phyloP scores from a whole-genome alignment of 2,888 invertebrate genomes.

The Campaea margaritaria region DNA sequence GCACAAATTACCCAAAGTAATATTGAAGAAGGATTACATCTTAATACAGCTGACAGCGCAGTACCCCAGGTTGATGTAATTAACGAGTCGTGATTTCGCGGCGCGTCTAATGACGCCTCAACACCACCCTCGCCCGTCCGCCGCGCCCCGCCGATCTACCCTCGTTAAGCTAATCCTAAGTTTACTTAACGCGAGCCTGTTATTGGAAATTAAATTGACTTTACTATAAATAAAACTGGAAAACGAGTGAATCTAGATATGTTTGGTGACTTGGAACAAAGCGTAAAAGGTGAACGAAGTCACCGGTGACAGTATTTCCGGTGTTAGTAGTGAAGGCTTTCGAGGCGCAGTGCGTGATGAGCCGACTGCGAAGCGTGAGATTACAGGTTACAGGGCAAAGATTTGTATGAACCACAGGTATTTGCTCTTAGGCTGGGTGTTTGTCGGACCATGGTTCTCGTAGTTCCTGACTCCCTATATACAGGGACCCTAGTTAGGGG shows the following conservation, averaged over 20 bases:
- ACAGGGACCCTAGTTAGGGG: no score
- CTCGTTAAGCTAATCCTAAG: conserved; percentile 28
- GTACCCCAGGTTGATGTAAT: conserved; percentile 19
- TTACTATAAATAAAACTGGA: conserved; percentile 13
- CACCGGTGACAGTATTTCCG: no score
- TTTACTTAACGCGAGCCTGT: conserved; percentile 14
- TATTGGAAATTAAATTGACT: conserved; percentile 25
- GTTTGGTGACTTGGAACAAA: not conserved
- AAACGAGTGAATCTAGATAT: not conserved
- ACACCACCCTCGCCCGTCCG: conserved; percentile 6
- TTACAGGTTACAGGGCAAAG: no score
- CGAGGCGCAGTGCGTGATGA: no score
- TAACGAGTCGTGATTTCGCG: conserved; percentile 22
- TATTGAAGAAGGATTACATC: conserved; percentile 13
- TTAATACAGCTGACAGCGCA: conserved; percentile 6
- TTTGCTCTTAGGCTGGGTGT: no score
- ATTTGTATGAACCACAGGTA: no score
- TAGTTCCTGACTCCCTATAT: no score
- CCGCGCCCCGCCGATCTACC: not conserved
- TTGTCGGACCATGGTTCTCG: no score
- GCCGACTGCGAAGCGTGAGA: no score
- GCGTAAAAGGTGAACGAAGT: no score
- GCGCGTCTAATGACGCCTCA: conserved; percentile 20
- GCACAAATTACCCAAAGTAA: not conserved
- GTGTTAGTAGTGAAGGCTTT: no score